Evolutionary conservation across 2,888 invertebrate genomes (phyloP).

Genomic region (Anorthoa munda): DNA sequence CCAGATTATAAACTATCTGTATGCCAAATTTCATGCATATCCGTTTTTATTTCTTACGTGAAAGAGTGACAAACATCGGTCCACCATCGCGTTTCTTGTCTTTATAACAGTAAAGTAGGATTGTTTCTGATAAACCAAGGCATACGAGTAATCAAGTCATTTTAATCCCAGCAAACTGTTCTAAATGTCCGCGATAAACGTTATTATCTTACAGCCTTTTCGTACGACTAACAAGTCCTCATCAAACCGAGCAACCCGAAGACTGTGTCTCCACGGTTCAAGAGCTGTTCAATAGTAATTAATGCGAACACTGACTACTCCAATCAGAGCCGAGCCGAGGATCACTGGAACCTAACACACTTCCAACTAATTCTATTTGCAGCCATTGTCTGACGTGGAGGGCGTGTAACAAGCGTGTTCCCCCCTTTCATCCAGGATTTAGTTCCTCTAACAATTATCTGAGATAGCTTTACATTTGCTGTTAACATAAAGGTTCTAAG

Average conservation of each 20-base stretch:
- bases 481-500: conserved; percentile 18
- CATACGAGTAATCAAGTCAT: background rate
- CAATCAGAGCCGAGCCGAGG: conserved; percentile 29
- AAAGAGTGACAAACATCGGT: no score
- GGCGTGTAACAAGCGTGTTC: background rate
- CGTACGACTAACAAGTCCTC: background rate
- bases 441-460: conserved; percentile 23
- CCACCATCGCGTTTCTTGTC: no score
- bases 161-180: background rate
- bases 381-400: conserved; percentile 32
- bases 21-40: no score
- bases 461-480: conserved; percentile 29
- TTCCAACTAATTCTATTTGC: conserved; percentile 63
- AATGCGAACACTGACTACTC: conserved; percentile 48
- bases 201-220: background rate
- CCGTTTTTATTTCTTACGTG: no score
- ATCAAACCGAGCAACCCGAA: background rate
- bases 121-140: no score
- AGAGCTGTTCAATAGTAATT: conserved; percentile 58
- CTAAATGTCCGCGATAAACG: background rate
- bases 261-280: conserved; percentile 29
- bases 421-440: background rate
- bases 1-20: no score
- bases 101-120: no score
- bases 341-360: conserved; percentile 10